Percentiles rank a stretch among this genome's conserved stretches.
Evolutionary conservation across 2,888 invertebrate genomes (phyloP).

Genomic region (Leptopterna dolabrata): DNA sequence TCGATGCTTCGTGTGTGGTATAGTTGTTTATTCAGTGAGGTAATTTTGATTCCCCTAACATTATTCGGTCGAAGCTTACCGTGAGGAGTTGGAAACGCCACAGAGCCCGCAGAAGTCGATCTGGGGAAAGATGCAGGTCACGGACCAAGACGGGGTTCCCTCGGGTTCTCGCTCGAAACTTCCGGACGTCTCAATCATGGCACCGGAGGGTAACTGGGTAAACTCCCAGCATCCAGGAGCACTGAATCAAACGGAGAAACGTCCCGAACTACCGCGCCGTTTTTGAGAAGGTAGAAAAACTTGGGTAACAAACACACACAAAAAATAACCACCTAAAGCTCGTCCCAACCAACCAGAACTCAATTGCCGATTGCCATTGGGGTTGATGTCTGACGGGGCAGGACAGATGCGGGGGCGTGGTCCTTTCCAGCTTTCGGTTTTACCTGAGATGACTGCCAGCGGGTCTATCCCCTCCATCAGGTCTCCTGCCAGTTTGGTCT

Average conservation of each 20-base stretch:
- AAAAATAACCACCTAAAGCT: neutral
- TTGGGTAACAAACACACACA: neutral
- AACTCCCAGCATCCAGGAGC: neutral
- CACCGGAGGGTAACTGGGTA: conserved; percentile 6
- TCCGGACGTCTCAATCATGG: conserved; percentile 38
- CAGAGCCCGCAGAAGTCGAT: neutral
- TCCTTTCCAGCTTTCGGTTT: conserved; percentile 10
- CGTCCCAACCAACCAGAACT: neutral
- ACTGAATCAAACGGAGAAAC: conserved; percentile 2
- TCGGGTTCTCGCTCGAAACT: neutral
- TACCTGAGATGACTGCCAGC: conserved; percentile 19
- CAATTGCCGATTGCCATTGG: conserved; percentile 20
- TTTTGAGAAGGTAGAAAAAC: neutral
- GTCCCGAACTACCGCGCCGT: neutral
- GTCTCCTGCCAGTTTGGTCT: neutral
- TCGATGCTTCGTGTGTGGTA: too few species aligned
- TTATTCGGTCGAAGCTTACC: neutral
- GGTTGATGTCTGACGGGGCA: conserved; percentile 30
- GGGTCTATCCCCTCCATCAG: neutral
- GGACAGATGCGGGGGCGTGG: conserved; percentile 51
- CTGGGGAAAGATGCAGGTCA: neutral
- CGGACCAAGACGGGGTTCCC: conserved; percentile 4
- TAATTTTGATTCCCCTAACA: too few species aligned
- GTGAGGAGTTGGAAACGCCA: neutral
- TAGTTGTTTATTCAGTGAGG: too few species aligned